These are phyloP conservation scores for Stramonita haemastoma DNA, from an alignment of 2,888 invertebrate genomes.

Conservation along the genomic window DNA sequence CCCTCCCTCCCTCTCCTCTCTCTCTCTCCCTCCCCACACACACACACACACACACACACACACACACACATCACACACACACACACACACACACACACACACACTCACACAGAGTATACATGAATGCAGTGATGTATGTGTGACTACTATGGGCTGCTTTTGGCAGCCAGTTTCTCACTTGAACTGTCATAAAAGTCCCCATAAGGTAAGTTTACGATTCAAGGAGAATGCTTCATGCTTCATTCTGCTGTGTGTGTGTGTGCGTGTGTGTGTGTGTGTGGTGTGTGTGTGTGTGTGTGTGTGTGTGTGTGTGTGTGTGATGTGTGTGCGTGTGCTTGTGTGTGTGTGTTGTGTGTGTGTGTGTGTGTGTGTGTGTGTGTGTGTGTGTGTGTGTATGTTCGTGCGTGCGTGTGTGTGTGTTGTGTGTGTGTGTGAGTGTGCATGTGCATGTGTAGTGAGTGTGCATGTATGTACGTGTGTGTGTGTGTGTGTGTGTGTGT, in stretches of 20 bases:
- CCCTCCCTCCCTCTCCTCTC: no score
- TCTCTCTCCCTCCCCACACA: no score
- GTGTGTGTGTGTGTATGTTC: neutral
- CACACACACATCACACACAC: neutral
- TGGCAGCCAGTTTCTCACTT: no score
- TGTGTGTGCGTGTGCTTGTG: neutral
- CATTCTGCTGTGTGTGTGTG: no score
- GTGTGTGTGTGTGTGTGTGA: no score
- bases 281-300: no score
- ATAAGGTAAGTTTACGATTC: no score
- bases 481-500: neutral
- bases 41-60: neutral
- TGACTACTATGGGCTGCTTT: no score
- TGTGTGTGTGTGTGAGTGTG: neutral
- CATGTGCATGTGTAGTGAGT: neutral
- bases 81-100: neutral
- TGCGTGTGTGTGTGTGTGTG: no score
- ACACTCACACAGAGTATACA: neutral
- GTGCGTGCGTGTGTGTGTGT: neutral
- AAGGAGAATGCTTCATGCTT: no score
- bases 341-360: neutral
- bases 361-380: neutral
- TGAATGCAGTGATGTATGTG: no score
- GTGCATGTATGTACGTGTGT: conserved; percentile 1
- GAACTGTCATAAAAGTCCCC: no score